A percentile compares a stretch with the other conserved stretches of the same genome.
These are phyloP conservation scores for Coelinius sp. DNA, from an alignment of 2,888 invertebrate species.

Conservation along the genomic window DNA sequence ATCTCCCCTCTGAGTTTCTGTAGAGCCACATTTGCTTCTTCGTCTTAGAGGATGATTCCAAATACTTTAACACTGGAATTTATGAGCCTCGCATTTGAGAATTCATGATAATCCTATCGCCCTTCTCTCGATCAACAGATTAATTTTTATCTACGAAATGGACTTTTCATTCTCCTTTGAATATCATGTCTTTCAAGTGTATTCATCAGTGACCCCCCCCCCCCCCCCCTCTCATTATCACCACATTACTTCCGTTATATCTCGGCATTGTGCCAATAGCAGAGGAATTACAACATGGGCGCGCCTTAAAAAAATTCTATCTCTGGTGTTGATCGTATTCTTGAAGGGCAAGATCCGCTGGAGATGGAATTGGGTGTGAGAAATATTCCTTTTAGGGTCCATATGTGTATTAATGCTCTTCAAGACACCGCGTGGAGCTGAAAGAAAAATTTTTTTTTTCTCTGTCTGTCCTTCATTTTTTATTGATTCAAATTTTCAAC, in stretches of 20 bases:
- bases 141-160: no score
- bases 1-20: not conserved
- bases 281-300: constrained; percentile 34
- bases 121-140: no score
- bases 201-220: no score
- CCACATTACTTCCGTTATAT: not conserved
- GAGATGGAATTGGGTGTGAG: constrained; percentile 21
- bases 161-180: no score
- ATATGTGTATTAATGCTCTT: not conserved
- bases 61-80: not conserved
- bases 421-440: not conserved
- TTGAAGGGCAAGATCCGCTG: constrained; percentile 27
- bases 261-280: not conserved
- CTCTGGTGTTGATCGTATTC: constrained; percentile 49
- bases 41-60: not conserved
- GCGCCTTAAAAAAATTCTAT: constrained; percentile 55
- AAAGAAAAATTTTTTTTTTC: not conserved
- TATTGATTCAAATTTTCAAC: no score
- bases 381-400: not conserved
- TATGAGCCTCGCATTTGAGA: not conserved
- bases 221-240: no score
- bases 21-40: not conserved
- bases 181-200: no score
- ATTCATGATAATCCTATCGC: not conserved
- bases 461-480: not conserved